Evolutionary conservation across 2,797 vertebrate species (phyloP).

Genomic region (Syndactyla subalaris): DNA sequence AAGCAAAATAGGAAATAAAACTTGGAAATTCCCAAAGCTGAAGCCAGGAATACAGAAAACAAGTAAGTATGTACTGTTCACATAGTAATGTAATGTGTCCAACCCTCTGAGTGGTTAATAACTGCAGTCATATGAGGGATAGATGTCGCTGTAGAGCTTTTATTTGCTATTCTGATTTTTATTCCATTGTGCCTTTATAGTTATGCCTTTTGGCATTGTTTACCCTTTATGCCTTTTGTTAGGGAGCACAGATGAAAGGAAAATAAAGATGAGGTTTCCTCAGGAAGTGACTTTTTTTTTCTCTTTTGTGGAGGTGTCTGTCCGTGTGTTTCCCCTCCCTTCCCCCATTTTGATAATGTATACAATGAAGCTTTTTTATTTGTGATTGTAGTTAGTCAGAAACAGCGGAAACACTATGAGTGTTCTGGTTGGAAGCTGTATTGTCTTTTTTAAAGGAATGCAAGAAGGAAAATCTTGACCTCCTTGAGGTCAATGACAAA

Average conservation of each 20-base stretch:
- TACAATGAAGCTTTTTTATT: not conserved
- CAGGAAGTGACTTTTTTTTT: not conserved
- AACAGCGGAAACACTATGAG: not conserved
- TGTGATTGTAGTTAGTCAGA: not conserved
- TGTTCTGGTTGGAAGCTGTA: not conserved
- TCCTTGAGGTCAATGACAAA: not conserved
- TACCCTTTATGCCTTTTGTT: not conserved
- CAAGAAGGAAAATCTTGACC: not conserved
- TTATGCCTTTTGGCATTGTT: not conserved
- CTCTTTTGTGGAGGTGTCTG: not conserved
- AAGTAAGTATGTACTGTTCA: not conserved
- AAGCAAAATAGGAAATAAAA: not conserved
- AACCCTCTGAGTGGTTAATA: not conserved
- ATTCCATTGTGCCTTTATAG: not conserved
- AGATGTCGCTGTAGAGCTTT: not conserved
- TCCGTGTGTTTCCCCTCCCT: too few relatives aligned
- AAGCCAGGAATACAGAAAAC: not conserved
- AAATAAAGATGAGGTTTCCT: not conserved
- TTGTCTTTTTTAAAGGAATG: not conserved
- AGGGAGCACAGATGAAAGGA: not conserved
- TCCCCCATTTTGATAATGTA: not conserved
- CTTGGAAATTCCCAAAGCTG: not conserved
- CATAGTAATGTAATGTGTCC: not conserved
- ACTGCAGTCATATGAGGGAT: not conserved
- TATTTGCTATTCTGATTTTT: not conserved